These are phyloP conservation scores for Phenganax marumi DNA, from an alignment of 92 coral and sea anemone species.

Conservation along the genomic window DNA sequence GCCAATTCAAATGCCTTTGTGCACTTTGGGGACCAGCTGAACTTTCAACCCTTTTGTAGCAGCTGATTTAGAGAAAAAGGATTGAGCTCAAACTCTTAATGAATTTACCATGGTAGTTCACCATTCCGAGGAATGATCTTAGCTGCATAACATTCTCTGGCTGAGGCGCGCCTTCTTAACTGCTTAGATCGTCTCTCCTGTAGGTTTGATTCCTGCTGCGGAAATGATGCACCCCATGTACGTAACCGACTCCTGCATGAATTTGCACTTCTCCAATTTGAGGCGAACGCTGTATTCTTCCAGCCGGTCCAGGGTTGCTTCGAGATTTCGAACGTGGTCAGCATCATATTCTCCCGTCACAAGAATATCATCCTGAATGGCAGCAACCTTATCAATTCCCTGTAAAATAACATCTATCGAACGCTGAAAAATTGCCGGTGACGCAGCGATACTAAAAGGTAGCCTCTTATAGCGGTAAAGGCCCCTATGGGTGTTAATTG, in stretches of 20 bases:
- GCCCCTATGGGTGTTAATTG: conserved; percentile 55
- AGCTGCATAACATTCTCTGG: conserved; percentile 29
- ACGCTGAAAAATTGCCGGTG: conserved; percentile 57
- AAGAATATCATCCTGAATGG: too few species aligned
- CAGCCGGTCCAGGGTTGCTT: too few species aligned
- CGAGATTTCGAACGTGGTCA: neutral
- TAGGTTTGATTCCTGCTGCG: too few species aligned
- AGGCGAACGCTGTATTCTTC: conserved; percentile 22
- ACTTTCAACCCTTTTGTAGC: neutral
- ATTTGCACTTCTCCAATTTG: too few species aligned
- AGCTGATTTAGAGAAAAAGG: conserved; percentile 5
- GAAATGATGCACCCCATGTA: too few species aligned
- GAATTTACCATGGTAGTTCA: too few species aligned
- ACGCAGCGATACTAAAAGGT: conserved; percentile 58
- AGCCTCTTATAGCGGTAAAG: conserved; percentile 46
- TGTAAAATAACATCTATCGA: conserved; percentile 60
- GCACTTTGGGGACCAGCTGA: conserved; percentile 5
- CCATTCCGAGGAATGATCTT: too few species aligned
- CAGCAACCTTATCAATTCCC: conserved; percentile 56
- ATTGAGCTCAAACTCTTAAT: conserved; percentile 25
- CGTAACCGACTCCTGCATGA: too few species aligned
- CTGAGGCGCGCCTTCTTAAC: conserved; percentile 18
- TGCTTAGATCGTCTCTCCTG: conserved; percentile 22
- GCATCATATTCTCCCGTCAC: conserved; percentile 59
- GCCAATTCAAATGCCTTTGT: conserved; percentile 17